Conservation (phyloP, 1,140 invertebrate genomes). For the Sycophaga agraensis region DNA sequence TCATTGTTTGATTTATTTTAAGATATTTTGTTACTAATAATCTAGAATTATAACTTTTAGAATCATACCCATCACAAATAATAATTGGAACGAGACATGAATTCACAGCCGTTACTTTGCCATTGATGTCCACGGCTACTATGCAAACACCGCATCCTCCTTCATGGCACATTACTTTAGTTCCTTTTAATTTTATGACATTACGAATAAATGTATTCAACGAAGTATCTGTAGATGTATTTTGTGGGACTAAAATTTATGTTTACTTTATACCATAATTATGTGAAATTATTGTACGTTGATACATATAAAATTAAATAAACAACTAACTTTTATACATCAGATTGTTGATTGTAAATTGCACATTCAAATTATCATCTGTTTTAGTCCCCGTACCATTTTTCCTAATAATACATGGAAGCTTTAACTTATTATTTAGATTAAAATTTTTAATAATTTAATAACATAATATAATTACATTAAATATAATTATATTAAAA, state of each 20-base stretch:
- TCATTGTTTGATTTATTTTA: too few relatives aligned
- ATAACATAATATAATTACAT: too few relatives aligned
- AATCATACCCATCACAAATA: conserved; percentile 57
- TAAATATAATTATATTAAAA: too few relatives aligned
- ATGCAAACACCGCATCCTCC: conserved; percentile 82
- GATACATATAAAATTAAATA: neutral
- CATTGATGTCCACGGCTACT: conserved; percentile 64
- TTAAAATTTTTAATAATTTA: too few relatives aligned
- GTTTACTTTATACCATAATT: neutral
- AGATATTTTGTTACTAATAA: too few relatives aligned
- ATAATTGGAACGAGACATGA: conserved; percentile 59
- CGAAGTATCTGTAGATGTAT: conserved; percentile 60
- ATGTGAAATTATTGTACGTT: neutral
- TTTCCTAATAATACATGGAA: too few relatives aligned
- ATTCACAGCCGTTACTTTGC: conserved; percentile 68
- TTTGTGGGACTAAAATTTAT: conserved; percentile 43
- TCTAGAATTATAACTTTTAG: too few relatives aligned
- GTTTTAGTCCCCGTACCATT: too few relatives aligned
- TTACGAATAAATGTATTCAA: conserved; percentile 71
- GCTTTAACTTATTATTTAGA: too few relatives aligned
- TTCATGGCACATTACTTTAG: conserved; percentile 80
- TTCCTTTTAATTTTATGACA: conserved; percentile 69
- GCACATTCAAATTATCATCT: neutral
- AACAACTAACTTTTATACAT: conserved; percentile 3
- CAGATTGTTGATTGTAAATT: conserved; percentile 17